Percentiles rank a stretch among this genome's conserved stretches.
Conservation (phyloP, 2,113 vertebrate species). For the Terrapene triunguis region DNA sequence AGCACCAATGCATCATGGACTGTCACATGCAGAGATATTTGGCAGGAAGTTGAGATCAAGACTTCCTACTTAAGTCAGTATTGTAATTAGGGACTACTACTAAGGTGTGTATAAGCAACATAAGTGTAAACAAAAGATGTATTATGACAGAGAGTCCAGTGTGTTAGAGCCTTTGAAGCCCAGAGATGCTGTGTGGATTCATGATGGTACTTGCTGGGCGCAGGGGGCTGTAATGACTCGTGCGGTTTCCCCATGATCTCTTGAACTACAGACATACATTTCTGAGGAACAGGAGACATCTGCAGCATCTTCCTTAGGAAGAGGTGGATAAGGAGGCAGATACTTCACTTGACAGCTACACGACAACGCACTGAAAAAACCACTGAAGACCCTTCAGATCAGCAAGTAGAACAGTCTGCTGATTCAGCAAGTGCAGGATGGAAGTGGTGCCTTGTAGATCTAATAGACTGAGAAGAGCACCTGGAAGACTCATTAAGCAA, state of each 20-base stretch:
- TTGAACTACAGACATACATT: not conserved
- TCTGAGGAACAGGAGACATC: not conserved
- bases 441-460: too few relatives aligned
- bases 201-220: not conserved
- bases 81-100: not conserved
- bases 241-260: not conserved
- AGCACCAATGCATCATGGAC: not conserved
- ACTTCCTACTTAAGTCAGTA: not conserved
- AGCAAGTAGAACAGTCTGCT: too few relatives aligned
- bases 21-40: not conserved
- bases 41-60: not conserved
- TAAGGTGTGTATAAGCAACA: not conserved
- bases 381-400: too few relatives aligned
- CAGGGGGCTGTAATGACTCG: not conserved
- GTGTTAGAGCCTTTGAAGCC: not conserved
- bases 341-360: not conserved
- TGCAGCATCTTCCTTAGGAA: not conserved
- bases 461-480: too few relatives aligned
- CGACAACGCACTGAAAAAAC: not conserved
- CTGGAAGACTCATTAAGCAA: too few relatives aligned
- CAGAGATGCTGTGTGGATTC: not conserved
- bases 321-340: not conserved
- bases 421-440: too few relatives aligned
- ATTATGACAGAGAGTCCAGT: not conserved
- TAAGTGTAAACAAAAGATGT: not conserved